phyloP scores from a whole-genome alignment of 2,888 invertebrate species.

The Lymantria dispar region DNA sequence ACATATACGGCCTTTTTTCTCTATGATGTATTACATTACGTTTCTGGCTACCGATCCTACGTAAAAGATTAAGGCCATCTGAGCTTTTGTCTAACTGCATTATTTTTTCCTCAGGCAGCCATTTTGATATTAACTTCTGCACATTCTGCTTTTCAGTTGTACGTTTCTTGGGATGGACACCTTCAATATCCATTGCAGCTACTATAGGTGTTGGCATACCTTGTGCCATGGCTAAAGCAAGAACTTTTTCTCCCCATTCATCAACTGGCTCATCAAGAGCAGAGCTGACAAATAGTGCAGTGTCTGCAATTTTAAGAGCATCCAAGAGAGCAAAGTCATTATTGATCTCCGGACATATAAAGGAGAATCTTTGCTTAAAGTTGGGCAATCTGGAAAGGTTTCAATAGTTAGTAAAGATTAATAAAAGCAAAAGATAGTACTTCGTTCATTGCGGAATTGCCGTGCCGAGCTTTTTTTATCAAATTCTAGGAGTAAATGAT shows the following conservation, averaged over 20 bases:
- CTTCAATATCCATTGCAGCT: conserved; percentile 88
- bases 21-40: conserved; percentile 86
- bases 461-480: too few relatives aligned
- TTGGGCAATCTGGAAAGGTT: conserved; percentile 85
- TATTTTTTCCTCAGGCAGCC: conserved; percentile 92
- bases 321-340: conserved; percentile 90
- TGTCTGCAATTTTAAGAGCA: conserved; percentile 93
- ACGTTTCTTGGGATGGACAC: conserved; percentile 87
- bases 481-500: too few relatives aligned
- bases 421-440: too few relatives aligned
- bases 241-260: conserved; percentile 89
- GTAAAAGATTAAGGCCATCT: conserved; percentile 86
- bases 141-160: conserved; percentile 85
- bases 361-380: conserved; percentile 94
- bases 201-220: conserved; percentile 90
- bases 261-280: conserved; percentile 88
- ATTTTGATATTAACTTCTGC: conserved; percentile 85
- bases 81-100: conserved; percentile 88
- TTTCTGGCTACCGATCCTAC: conserved; percentile 91
- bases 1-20: conserved; percentile 91
- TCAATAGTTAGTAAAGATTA: background rate
- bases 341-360: conserved; percentile 87
- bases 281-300: conserved; percentile 90
- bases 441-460: too few relatives aligned
- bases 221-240: conserved; percentile 91